Percentiles rank a stretch among this genome's conserved stretches.
These are phyloP conservation scores for Listrodromus nycthemerus DNA, from an alignment of 2,888 invertebrate species.

Conservation along the genomic window DNA sequence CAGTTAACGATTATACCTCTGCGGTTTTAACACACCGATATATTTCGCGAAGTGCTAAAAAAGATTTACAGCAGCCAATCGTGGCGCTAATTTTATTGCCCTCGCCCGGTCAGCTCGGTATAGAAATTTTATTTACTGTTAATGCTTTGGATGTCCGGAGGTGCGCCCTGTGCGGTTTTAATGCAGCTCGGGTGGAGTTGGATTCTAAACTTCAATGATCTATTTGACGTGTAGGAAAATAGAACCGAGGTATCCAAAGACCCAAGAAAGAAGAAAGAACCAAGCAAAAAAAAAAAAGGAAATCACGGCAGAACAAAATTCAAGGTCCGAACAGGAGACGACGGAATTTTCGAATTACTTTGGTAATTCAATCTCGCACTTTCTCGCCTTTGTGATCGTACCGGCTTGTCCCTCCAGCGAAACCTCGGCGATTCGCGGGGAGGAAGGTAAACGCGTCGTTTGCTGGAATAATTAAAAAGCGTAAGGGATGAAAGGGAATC, in stretches of 20 bases:
- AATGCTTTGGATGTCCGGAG: constrained; percentile 17
- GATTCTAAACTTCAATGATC: constrained; percentile 31
- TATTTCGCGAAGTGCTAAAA: constrained; percentile 21
- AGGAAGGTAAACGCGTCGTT: constrained; percentile 66
- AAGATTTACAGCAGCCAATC: constrained; percentile 64
- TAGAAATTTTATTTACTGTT: constrained; percentile 61
- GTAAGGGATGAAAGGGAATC: constrained; percentile 75
- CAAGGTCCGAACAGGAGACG: background rate
- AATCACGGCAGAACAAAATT: constrained; percentile 2
- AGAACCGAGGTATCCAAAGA: background rate
- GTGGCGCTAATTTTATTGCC: constrained; percentile 62
- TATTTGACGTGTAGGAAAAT: constrained; percentile 6
- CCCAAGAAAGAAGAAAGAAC: background rate
- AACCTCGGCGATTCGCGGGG: constrained; percentile 22
- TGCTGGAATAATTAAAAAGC: constrained; percentile 75
- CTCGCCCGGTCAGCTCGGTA: constrained; percentile 11
- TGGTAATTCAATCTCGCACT: constrained; percentile 28
- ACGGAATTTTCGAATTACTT: constrained; percentile 3
- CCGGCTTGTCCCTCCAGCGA: constrained; percentile 26
- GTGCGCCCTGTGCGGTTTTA: constrained; percentile 23
- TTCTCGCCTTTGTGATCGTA: constrained; percentile 19
- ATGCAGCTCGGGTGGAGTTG: constrained; percentile 5
- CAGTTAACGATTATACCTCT: constrained; percentile 46
- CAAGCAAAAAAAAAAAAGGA: background rate
- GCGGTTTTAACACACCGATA: constrained; percentile 61